Percentiles rank a stretch among this genome's conserved stretches.
phyloP scores from a whole-genome alignment of 2,888 invertebrate genomes.

The Griposia aprilina region DNA sequence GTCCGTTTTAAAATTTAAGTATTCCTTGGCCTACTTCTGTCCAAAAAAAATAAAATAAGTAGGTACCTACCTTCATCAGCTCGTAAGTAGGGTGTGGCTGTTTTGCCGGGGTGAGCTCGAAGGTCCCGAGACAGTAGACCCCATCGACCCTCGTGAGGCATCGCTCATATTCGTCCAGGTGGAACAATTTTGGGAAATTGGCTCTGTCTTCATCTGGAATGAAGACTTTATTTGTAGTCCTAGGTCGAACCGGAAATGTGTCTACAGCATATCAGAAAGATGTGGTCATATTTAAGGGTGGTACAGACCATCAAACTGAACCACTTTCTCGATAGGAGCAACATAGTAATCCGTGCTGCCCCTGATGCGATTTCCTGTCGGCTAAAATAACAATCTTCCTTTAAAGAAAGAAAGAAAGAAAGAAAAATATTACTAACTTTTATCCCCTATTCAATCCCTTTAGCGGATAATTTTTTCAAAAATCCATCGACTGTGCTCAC shows the following conservation, averaged over 20 bases:
- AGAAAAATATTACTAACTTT: too few relatives aligned
- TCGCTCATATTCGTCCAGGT: conserved; percentile 69
- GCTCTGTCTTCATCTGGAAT: conserved; percentile 62
- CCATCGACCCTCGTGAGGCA: conserved; percentile 65
- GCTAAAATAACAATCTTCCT: too few relatives aligned
- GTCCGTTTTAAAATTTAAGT: too few relatives aligned
- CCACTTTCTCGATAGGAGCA: not conserved
- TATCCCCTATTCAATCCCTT: too few relatives aligned
- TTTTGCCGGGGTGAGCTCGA: conserved; percentile 59
- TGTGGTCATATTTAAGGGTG: not conserved
- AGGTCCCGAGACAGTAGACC: conserved; percentile 69
- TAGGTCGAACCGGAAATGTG: not conserved
- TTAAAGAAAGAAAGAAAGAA: too few relatives aligned
- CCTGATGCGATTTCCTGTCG: too few relatives aligned
- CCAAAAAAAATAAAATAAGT: too few relatives aligned
- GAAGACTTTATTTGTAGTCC: too few relatives aligned
- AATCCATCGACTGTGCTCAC: too few relatives aligned
- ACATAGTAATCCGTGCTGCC: too few relatives aligned
- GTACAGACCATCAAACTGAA: too few relatives aligned
- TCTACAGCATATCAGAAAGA: not conserved
- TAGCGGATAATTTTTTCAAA: too few relatives aligned
- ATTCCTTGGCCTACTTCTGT: not conserved
- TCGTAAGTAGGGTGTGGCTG: conserved; percentile 61
- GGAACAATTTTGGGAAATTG: conserved; percentile 68
- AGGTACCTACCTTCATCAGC: conserved; percentile 60